These are phyloP conservation scores for Orestias chungarensis DNA, from an alignment of 2,797 vertebrate genomes.

Conservation along the genomic window DNA sequence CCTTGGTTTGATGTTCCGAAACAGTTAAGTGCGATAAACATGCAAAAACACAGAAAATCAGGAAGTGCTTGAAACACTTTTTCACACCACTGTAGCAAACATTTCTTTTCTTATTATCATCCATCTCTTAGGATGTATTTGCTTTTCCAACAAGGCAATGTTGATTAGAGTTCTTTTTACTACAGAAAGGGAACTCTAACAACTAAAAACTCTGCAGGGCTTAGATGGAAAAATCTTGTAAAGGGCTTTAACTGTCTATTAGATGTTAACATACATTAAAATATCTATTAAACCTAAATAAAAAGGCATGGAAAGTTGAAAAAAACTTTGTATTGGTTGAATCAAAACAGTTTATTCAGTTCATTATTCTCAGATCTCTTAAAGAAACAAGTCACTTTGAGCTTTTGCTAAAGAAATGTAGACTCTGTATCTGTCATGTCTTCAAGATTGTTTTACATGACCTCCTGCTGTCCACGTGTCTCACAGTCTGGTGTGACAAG, in stretches of 20 bases:
- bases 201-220: neutral
- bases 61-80: too few relatives aligned
- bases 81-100: too few relatives aligned
- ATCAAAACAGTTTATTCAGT: neutral
- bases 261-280: neutral
- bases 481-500: conserved; percentile 2
- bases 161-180: neutral
- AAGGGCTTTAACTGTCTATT: neutral
- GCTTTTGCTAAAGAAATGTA: conserved; percentile 7
- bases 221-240: neutral
- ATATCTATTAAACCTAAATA: neutral
- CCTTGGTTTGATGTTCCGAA: too few relatives aligned
- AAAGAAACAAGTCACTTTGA: conserved; percentile 17
- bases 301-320: neutral
- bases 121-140: too few relatives aligned
- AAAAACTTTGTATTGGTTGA: neutral
- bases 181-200: neutral
- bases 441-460: neutral
- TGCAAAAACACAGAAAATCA: too few relatives aligned
- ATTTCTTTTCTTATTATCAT: too few relatives aligned
- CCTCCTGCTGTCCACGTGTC: conserved; percentile 1
- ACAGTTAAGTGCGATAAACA: too few relatives aligned
- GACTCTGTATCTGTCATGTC: neutral
- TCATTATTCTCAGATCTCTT: conserved; percentile 15
- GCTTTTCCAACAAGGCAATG: neutral